Evolutionary conservation across 1,140 invertebrate species (phyloP).

Genomic region (Glomeris maerens): DNA sequence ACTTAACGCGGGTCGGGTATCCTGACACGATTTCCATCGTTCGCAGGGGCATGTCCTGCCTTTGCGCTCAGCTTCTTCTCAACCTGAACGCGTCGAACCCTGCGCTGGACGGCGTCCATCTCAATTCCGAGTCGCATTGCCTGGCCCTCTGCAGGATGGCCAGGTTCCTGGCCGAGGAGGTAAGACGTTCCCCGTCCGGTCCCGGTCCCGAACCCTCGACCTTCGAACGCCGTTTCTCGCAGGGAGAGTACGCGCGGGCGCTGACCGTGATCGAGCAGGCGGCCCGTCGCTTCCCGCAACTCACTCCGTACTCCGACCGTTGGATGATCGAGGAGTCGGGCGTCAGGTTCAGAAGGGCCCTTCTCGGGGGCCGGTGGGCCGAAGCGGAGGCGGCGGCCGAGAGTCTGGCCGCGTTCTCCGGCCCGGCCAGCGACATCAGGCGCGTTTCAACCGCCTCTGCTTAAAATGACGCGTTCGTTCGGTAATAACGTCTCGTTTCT

Average conservation of each 20-base stretch:
- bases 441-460: neutral
- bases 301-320: conserved; percentile 40
- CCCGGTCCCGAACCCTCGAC: neutral
- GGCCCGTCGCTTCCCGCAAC: conserved; percentile 40
- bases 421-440: conserved; percentile 36
- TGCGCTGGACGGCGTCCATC: conserved; percentile 35
- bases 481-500: conserved; percentile 1
- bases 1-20: neutral
- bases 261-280: conserved; percentile 40
- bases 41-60: conserved; percentile 44
- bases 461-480: neutral
- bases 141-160: conserved; percentile 54
- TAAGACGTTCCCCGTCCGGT: conserved; percentile 16
- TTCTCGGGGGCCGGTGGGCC: conserved; percentile 55
- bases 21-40: conserved; percentile 1
- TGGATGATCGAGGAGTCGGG: conserved; percentile 56
- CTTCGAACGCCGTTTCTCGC: neutral
- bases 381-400: conserved; percentile 55
- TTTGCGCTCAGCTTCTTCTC: conserved; percentile 61
- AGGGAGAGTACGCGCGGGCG: conserved; percentile 43
- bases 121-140: conserved; percentile 52
- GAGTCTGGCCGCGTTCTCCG: conserved; percentile 53
- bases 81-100: conserved; percentile 50
- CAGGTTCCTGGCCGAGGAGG: conserved; percentile 42
- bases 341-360: conserved; percentile 39